A percentile compares a stretch with the other conserved stretches of the same genome.
phyloP scores from a whole-genome alignment of 2,797 vertebrate species.

The Kryptolebias ocellatus region DNA sequence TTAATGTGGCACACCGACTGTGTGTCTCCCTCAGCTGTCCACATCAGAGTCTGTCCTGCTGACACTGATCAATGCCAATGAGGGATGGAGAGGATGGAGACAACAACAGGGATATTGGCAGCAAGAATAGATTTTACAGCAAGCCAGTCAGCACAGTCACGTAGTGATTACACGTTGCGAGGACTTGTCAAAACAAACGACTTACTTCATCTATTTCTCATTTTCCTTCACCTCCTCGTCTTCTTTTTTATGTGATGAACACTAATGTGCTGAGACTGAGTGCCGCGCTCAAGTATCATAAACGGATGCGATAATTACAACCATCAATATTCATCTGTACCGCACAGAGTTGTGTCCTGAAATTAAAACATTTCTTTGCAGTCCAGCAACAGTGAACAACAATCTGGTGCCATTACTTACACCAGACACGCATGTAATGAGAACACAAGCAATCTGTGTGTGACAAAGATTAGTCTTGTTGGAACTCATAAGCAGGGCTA shows the following conservation, averaged over 20 bases:
- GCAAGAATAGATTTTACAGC: slow-evolving; percentile 50
- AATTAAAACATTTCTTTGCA: slow-evolving; percentile 31
- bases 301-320: slow-evolving; percentile 50
- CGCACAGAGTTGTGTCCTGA: slow-evolving; percentile 11
- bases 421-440: slow-evolving; percentile 39
- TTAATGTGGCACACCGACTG: slow-evolving; percentile 14
- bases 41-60: slow-evolving; percentile 41
- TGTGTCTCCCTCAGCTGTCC: slow-evolving; percentile 1
- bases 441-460: slow-evolving; percentile 10
- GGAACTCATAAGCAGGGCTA: slow-evolving; percentile 18
- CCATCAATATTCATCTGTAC: slow-evolving; percentile 27
- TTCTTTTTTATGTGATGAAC: slow-evolving; percentile 30
- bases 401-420: slow-evolving; percentile 19
- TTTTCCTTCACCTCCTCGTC: slow-evolving; percentile 11
- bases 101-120: slow-evolving; percentile 63
- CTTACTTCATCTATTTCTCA: slow-evolving; percentile 52
- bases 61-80: slow-evolving; percentile 59
- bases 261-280: slow-evolving; percentile 35
- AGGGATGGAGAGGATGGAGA: slow-evolving; percentile 40
- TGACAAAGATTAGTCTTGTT: slow-evolving; percentile 31
- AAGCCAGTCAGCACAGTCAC: slow-evolving; percentile 32
- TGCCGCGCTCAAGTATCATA: slow-evolving; percentile 24
- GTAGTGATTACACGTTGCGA: slow-evolving; percentile 30
- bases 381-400: slow-evolving; percentile 14
- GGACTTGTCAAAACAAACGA: slow-evolving; percentile 59